phyloP scores from a whole-genome alignment of 2,797 vertebrate genomes.

The Dromococcyx pavoninus region DNA sequence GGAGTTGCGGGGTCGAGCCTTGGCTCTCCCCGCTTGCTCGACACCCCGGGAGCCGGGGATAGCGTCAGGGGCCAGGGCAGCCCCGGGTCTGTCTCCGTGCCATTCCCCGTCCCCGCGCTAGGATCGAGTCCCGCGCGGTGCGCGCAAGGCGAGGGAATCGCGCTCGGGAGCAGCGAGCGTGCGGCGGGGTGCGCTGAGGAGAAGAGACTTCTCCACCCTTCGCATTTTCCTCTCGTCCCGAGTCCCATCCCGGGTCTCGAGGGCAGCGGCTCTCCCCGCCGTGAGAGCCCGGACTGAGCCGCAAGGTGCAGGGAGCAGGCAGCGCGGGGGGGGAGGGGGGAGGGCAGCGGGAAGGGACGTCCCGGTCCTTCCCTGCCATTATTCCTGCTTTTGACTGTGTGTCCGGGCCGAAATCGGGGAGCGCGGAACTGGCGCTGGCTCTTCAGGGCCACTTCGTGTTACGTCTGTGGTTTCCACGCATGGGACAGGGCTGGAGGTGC shows the following conservation, averaged over 20 bases:
- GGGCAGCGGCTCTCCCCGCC: too few species aligned
- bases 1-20: not conserved
- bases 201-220: not conserved
- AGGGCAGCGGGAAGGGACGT: too few species aligned
- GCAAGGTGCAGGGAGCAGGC: not conserved
- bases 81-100: too few species aligned
- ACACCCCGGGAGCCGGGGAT: too few species aligned
- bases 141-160: not conserved
- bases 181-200: not conserved
- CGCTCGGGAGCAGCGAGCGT: not conserved
- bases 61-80: too few species aligned
- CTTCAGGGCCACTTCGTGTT: not conserved
- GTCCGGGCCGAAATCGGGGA: too few species aligned
- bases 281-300: not conserved
- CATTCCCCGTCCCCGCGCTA: too few species aligned
- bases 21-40: too few species aligned
- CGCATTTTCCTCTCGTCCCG: too few species aligned
- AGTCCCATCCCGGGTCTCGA: not conserved
- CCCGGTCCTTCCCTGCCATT: not conserved
- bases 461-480: not conserved
- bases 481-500: not conserved
- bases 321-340: too few species aligned
- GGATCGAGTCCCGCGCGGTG: not conserved
- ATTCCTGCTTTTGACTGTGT: not conserved
- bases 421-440: not conserved